phyloP scores from a whole-genome alignment of 2,113 vertebrate species.

The Catharus fuscescens region DNA sequence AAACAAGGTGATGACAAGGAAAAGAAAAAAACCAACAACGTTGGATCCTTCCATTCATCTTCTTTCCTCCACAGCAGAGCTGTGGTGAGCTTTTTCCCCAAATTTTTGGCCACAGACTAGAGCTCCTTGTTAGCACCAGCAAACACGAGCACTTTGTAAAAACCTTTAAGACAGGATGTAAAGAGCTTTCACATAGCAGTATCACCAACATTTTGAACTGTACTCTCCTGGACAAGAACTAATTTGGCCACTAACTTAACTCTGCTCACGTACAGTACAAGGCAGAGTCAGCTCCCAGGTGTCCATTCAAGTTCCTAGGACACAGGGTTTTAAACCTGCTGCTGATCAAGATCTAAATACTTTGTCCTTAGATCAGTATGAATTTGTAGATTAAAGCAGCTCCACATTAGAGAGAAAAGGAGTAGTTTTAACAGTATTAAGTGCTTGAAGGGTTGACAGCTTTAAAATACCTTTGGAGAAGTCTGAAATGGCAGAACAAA shows the following conservation, averaged over 20 bases:
- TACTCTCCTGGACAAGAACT: background rate
- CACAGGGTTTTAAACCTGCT: background rate
- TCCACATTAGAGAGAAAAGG: background rate
- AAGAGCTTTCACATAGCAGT: background rate
- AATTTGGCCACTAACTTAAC: background rate
- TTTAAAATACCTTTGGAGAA: background rate
- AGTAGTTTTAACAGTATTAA: background rate
- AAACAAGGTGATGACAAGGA: conserved; percentile 25
- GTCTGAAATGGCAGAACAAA: background rate
- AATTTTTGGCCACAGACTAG: background rate
- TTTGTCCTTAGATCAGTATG: background rate
- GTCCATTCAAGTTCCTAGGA: background rate
- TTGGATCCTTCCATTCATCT: background rate
- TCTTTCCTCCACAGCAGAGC: background rate
- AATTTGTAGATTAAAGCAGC: background rate
- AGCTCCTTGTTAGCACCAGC: background rate
- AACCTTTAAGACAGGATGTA: background rate
- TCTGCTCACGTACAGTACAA: rapidly evolving
- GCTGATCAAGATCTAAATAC: background rate
- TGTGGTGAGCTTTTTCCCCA: background rate
- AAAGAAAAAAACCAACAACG: background rate
- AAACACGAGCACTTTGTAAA: rapidly evolving
- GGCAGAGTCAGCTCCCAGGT: background rate
- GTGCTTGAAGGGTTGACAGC: background rate
- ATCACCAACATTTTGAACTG: background rate